Conservation (phyloP, 2,888 invertebrate species). For the Cyclophora albipunctata region DNA sequence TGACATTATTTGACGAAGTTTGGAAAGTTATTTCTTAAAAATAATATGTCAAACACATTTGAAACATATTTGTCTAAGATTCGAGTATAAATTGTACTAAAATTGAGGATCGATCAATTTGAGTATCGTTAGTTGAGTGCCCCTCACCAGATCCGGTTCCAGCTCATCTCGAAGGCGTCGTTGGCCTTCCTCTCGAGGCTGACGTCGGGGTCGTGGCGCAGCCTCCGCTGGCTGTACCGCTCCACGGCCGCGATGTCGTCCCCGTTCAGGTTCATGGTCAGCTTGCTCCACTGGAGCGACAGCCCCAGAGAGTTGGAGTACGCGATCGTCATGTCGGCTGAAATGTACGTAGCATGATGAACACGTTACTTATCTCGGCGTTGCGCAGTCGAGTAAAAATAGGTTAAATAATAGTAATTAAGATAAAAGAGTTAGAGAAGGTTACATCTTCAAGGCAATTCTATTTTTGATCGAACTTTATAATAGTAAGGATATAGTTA, state of each 20-base stretch:
- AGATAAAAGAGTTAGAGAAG: not conserved
- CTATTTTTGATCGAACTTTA: no score
- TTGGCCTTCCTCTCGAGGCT: constrained; percentile 83
- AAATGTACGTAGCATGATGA: not conserved
- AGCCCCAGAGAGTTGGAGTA: constrained; percentile 52
- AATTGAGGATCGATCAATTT: no score
- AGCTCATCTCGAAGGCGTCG: constrained; percentile 80
- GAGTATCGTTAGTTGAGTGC: no score
- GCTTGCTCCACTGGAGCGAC: constrained; percentile 56
- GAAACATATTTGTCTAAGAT: no score
- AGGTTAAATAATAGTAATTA: not conserved
- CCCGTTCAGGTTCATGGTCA: constrained; percentile 79
- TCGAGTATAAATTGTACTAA: no score
- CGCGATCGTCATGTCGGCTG: constrained; percentile 62
- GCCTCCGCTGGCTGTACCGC: constrained; percentile 78
- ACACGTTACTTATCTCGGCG: not conserved
- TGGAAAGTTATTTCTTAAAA: no score
- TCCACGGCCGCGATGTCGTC: constrained; percentile 83
- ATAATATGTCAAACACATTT: no score
- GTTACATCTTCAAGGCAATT: no score
- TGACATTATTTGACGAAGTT: no score
- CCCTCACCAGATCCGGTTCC: constrained; percentile 82
- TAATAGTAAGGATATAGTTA: no score
- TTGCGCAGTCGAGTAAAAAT: not conserved
- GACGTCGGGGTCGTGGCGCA: constrained; percentile 78